Evolutionary conservation across 1,140 invertebrate species (phyloP).

Genomic region (Drosophila subobscura): DNA sequence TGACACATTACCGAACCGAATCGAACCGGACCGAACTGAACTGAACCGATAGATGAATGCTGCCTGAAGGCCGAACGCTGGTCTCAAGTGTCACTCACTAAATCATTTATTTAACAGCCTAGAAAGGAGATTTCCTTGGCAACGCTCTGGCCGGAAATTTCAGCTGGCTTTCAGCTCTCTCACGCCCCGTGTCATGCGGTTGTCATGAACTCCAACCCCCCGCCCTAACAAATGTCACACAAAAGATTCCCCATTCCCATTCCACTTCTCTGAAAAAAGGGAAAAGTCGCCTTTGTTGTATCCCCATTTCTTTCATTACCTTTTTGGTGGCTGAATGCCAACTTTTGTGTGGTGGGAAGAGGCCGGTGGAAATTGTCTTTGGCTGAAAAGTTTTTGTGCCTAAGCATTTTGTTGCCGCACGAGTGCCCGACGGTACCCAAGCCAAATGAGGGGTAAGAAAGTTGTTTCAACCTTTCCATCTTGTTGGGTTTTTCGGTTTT

Average conservation of each 20-base stretch:
- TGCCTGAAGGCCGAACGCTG: no score
- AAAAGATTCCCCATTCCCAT: slow-evolving; percentile 20
- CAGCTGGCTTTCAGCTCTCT: slow-evolving; percentile 14
- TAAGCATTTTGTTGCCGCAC: slow-evolving; percentile 55
- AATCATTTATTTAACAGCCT: slow-evolving; percentile 34
- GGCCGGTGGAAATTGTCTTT: slow-evolving; percentile 23
- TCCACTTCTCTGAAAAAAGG: slow-evolving; percentile 14
- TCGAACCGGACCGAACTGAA: not conserved
- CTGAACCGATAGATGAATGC: no score
- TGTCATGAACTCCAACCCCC: no score
- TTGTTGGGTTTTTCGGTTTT: not conserved
- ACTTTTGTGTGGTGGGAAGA: not conserved
- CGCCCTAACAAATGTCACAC: slow-evolving; percentile 13
- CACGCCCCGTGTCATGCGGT: slow-evolving; percentile 2
- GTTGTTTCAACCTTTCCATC: slow-evolving; percentile 48
- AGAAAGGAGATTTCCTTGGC: slow-evolving; percentile 18
- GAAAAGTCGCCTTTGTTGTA: slow-evolving; percentile 26
- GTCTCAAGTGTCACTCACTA: slow-evolving; percentile 14
- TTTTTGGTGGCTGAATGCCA: slow-evolving; percentile 9
- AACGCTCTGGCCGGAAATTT: slow-evolving; percentile 37
- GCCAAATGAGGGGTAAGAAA: slow-evolving; percentile 41
- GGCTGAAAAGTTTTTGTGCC: slow-evolving; percentile 29
- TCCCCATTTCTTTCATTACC: slow-evolving; percentile 23
- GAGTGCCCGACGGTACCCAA: slow-evolving; percentile 35
- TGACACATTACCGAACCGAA: slow-evolving; percentile 45